Base-by-base conservation (phyloP, 37 sponge, comb jelly and placozoan species). In the Hormiphora californensis region DNA sequence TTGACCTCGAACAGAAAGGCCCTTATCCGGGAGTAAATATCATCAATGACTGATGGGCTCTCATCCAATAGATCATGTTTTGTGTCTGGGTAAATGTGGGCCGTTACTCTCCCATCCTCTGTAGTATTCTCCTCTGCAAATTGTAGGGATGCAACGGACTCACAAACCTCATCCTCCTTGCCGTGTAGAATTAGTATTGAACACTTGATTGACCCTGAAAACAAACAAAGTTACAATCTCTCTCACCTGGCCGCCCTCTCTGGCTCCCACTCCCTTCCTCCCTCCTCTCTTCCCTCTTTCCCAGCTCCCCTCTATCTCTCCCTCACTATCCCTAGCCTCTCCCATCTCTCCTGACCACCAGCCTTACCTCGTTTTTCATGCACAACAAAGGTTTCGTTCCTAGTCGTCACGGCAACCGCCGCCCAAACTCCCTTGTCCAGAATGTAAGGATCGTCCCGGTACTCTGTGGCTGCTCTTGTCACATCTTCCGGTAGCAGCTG, bases 341-440 rank as follows among this genome's bases (percentile, higher is more conserved):
- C n/a, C n/a, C n/a, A n/a, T n/a, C n/a, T n/a, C n/a, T n/a, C n/a
- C n/a, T n/a, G n/a, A n/a, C n/a, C n/a, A n/a, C n/a, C n/a, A n/a
- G n/a, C n/a, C n/a, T 33, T 7, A 65, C 67, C 67, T 65, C 67
- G 32, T 38, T 19, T 65, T 5, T 65, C 67, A 11, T 34, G 67
- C 32, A 38, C 67, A 34, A 65, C 2, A 38, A 65, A 65, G 37
- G 67, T 65, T 65, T 65, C 67, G 37, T 65, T 65, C 67, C 67
- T 11, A 4, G 37, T 34, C 17, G 67, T 17, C 67, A 65, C 67
- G 4, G 67, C 67, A 19, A 65, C 67, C 9, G 67, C 35, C 12
- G 67, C 67, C 67, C 67, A 65, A 4, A 32, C 67, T 28, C 67
- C 67, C 21, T 28, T 35, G 12, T 35, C 32, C 67, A 65, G 17